Conservation (phyloP, 2,113 vertebrate species). For the Rhinoderma darwinii region DNA sequence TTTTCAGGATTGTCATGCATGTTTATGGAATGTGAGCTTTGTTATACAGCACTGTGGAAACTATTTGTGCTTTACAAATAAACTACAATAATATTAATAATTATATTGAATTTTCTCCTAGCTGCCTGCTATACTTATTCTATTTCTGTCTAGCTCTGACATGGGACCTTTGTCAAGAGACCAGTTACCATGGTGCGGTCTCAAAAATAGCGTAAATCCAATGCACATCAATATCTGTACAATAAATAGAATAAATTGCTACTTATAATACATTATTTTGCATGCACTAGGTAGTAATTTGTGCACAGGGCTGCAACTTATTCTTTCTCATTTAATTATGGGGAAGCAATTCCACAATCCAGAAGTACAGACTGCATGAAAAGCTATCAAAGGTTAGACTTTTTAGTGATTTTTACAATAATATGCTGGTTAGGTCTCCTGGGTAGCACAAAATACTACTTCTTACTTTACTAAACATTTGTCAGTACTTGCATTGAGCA, state of each 20-base stretch:
- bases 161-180: slow-evolving; percentile 69
- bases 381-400: slow-evolving; percentile 39
- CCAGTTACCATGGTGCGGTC: slow-evolving; percentile 72
- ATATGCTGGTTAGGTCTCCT: slow-evolving; percentile 33
- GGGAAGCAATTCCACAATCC: slow-evolving; percentile 68
- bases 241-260: slow-evolving; percentile 73
- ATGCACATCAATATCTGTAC: slow-evolving; percentile 71
- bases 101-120: slow-evolving; percentile 58
- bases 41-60: not conserved
- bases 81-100: slow-evolving; percentile 40
- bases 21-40: not conserved
- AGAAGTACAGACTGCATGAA: slow-evolving; percentile 62
- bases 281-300: slow-evolving; percentile 69
- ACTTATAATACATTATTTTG: slow-evolving; percentile 69
- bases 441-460: not conserved
- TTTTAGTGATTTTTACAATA: slow-evolving; percentile 61
- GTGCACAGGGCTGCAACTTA: slow-evolving; percentile 68
- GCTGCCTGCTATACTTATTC: slow-evolving; percentile 63
- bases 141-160: slow-evolving; percentile 71
- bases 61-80: slow-evolving; percentile 37
- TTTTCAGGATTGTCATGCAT: not conserved
- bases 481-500: not conserved
- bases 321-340: slow-evolving; percentile 70
- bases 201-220: slow-evolving; percentile 74
- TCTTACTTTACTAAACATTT: slow-evolving; percentile 4